Evolutionary conservation across 2,888 invertebrate species (phyloP), one percentile per base, ranked within the genome.

Genomic region (Cetonia aurata): DNA sequence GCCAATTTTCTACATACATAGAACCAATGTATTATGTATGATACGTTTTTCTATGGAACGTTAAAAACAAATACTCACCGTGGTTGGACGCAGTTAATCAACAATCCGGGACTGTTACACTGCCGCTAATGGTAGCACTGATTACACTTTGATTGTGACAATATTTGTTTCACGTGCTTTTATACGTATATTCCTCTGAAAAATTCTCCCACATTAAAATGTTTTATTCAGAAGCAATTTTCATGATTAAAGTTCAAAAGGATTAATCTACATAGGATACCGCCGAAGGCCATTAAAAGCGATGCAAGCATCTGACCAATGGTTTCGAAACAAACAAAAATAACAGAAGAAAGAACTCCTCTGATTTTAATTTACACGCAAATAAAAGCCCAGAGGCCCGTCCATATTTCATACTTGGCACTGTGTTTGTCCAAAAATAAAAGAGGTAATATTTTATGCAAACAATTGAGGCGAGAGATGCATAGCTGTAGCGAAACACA

Each of bases 381-480:
- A 75, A 77, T 75, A 76, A 75, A 77, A 74, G 75, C 72, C 76
- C 77, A 48, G 74, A 72, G 75, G 76, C 74, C 65, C 74, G 70
- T 73, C 73, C 73, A 76, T 77, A 76, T 76, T 77, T 77, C 77
- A 76, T 77, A 76, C 76, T 75, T 76, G 74, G 75, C 75, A 72
- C 70, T 72, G 70, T 71, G 75, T 69, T 74, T 74, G 73, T 72
- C 74, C 75, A 73, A 50, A 62, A 77, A 77, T 77, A 77, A 77
- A 77, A 75, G 77, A 75, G 75, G 76, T 76, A 76, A 77, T 77
- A 77, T 76, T 76, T 77, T 77, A 77, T 77, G 77, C 77, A 77
- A 76, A 77, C 77, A 77, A 76, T 76, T 74, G 76, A 71, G 73
- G 72, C 73, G 68, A 72, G 73, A 73, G 75, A 33, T 62, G 62